phyloP scores from a whole-genome alignment of 2,888 invertebrate genomes.

The Falcaria lacertinaria region DNA sequence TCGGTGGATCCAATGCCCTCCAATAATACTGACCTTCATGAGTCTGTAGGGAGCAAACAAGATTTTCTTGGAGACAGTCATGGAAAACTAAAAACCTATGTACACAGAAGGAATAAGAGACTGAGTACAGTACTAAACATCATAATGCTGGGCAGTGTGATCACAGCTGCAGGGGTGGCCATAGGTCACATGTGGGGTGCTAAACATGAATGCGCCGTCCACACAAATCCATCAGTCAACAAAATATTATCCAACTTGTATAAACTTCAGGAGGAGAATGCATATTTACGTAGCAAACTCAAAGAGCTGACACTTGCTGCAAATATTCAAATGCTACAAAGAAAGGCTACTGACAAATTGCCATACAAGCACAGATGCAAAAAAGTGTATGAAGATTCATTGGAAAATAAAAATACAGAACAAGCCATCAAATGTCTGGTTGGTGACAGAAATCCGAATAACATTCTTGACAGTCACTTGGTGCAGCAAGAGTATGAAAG shows the following conservation, averaged over 20 bases:
- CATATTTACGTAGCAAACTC: constrained; percentile 59
- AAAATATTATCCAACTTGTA: constrained; percentile 71
- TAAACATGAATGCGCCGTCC: constrained; percentile 60
- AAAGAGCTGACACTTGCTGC: constrained; percentile 55
- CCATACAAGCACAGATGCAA: constrained; percentile 53
- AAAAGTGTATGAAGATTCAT: constrained; percentile 65
- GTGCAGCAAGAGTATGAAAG: constrained; percentile 46
- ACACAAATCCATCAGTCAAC: constrained; percentile 60
- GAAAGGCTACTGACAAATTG: constrained; percentile 34
- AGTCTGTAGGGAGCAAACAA: constrained; percentile 42
- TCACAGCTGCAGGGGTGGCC: constrained; percentile 71
- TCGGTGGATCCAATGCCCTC: constrained; percentile 28
- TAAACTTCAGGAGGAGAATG: constrained; percentile 73
- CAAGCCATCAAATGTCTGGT: constrained; percentile 61
- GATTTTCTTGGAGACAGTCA: constrained; percentile 51
- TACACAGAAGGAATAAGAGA: constrained; percentile 69
- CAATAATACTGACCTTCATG: constrained; percentile 32
- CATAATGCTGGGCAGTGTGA: constrained; percentile 69
- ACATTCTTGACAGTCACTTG: constrained; percentile 26
- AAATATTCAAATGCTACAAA: constrained; percentile 40
- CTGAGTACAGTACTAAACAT: constrained; percentile 69
- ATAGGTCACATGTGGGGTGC: constrained; percentile 76
- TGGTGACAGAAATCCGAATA: constrained; percentile 30
- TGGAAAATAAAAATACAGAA: constrained; percentile 47
- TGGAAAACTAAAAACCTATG: constrained; percentile 67